phyloP scores from a whole-genome alignment of 2,113 vertebrate genomes.

The Acrocephalus arundinaceus region DNA sequence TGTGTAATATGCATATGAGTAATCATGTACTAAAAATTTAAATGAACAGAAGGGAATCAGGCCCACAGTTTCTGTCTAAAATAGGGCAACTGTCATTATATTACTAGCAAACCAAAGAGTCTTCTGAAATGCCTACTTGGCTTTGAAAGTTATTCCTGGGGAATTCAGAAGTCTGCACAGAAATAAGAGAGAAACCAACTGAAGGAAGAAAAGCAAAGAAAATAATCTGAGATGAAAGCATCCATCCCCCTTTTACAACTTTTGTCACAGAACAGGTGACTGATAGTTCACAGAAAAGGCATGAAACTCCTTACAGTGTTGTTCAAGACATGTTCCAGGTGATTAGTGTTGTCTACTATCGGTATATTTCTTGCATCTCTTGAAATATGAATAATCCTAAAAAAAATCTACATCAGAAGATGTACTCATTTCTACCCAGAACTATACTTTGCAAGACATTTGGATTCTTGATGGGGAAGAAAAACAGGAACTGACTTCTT shows the following conservation, averaged over 20 bases:
- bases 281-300: not conserved
- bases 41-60: not conserved
- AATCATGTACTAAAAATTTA: not conserved
- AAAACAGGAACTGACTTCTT: not conserved
- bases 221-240: constrained; percentile 1
- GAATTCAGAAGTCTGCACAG: not conserved
- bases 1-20: not conserved
- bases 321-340: not conserved
- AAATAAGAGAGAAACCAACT: not conserved
- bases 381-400: not conserved
- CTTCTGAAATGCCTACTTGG: not conserved
- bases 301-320: not conserved
- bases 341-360: not conserved
- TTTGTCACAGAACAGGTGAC: not conserved
- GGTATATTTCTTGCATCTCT: not conserved
- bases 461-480: not conserved
- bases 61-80: not conserved
- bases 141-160: constrained; percentile 17
- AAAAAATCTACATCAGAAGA: not conserved
- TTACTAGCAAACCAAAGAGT: not conserved
- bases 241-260: not conserved
- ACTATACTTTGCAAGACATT: not conserved
- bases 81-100: not conserved
- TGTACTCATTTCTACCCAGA: not conserved
- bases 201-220: not conserved